Base-by-base conservation (phyloP, 2,888 invertebrate species). In the Pocota personata region DNA sequence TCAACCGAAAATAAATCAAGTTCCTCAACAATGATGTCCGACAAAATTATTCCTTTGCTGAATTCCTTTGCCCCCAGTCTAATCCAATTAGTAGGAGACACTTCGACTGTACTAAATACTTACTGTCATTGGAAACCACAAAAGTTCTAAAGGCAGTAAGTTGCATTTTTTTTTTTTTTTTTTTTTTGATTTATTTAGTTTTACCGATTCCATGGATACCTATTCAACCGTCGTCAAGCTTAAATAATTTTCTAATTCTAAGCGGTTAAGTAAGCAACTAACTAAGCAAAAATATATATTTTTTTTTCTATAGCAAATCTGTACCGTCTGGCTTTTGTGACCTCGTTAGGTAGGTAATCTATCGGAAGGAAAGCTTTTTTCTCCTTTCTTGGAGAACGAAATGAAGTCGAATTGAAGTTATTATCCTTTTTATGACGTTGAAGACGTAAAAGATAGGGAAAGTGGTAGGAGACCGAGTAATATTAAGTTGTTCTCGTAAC, bases 341-440 rank as follows among this genome's bases (percentile, higher is more conserved):
- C 87, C 87, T 71, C 77, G 76, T 86, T 78, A 80, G 78, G 78
- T 86, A 78, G 82, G 78, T 82, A 87, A 87, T 87, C 82, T 86
- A 24, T 60, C 71, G 87, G 82, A 87, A 87, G 66, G 50, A 87
- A 87, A 77, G 72, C 77, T 75, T 62, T 72, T 62, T 73, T 58
- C 37, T 62, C 19, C 24, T 64, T 62, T 60, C 52, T 37, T 35
- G 10, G 35, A 46, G 30, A 66, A 71, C 64, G 71, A 82, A 75
- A 58, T 77, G 66, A 55, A 76, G 82, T 64, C 37, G 62, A 62
- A 69, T 58, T 71, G 40, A 19, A 30, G 71, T 71, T 80, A 69
- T 79, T 64, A 71, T 80, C 58, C 71, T 55, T 30, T 19, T 14
- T 35, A 57, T 8, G 43, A 58, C 73, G 50, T 57, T 8, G 43